Evolutionary conservation across 2,113 vertebrate species (phyloP).

Genomic region (Chaenogobius annularis): DNA sequence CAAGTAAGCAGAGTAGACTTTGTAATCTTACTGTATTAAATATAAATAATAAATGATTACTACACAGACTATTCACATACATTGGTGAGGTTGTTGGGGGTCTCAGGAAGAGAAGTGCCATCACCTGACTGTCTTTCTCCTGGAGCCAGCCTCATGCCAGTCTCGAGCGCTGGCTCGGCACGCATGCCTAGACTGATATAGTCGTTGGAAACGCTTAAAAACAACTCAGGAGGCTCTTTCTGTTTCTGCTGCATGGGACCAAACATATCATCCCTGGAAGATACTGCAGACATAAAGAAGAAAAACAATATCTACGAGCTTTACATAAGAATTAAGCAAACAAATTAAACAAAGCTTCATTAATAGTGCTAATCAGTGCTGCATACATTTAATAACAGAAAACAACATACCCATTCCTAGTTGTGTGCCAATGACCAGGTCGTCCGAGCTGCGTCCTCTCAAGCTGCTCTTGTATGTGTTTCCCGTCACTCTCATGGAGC

Average conservation of each 20-base stretch:
- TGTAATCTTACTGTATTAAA: not conserved
- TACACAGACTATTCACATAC: constrained; percentile 43
- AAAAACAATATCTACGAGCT: constrained; percentile 1
- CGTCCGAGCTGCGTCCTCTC: constrained; percentile 80
- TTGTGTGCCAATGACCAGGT: constrained; percentile 82
- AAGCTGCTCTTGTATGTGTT: constrained; percentile 83
- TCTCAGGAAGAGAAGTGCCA: constrained; percentile 93
- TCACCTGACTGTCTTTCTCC: constrained; percentile 96
- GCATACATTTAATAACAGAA: constrained; percentile 9
- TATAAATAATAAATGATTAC: not conserved
- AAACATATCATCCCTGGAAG: constrained; percentile 12
- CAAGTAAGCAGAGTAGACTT: constrained; percentile 40
- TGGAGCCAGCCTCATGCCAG: constrained; percentile 84
- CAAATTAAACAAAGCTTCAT: not conserved
- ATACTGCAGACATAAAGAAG: constrained; percentile 13
- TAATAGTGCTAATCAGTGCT: not conserved
- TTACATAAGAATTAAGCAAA: constrained; percentile 8
- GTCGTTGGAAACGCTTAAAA: constrained; percentile 31
- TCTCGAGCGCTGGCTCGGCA: constrained; percentile 79
- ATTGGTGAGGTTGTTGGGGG: constrained; percentile 88
- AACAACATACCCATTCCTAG: constrained; percentile 73
- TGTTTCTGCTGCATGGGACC: constrained; percentile 9
- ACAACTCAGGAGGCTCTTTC: not conserved
- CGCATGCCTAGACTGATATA: constrained; percentile 66
- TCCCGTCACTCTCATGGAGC: constrained; percentile 86